Percentiles rank a stretch among this genome's conserved stretches.
Conservation (phyloP, 2,113 vertebrate species). For the Sciurus niger region DNA sequence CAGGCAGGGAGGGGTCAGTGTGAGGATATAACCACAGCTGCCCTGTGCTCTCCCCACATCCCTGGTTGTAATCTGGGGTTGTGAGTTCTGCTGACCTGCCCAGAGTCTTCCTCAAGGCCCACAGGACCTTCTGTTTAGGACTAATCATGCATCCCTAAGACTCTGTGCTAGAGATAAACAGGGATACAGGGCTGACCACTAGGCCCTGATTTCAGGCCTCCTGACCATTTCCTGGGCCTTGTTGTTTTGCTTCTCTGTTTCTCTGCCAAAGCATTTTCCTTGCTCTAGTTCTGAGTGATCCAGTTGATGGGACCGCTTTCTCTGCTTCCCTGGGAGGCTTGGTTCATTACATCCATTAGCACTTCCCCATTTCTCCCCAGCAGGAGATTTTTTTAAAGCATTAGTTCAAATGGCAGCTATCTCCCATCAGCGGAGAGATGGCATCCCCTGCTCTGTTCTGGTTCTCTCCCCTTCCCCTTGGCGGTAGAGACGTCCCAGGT, state of each 20-base stretch:
- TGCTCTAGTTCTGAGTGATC: constrained; percentile 75
- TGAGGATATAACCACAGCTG: not conserved
- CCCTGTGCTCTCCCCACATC: not conserved
- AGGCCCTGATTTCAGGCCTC: not conserved
- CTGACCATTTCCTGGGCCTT: not conserved
- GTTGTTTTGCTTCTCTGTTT: not conserved
- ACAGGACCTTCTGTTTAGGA: not conserved
- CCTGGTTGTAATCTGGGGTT: not conserved
- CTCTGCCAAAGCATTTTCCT: constrained; percentile 49
- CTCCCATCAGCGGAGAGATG: constrained; percentile 20
- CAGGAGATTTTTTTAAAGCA: constrained; percentile 73
- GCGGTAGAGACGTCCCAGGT: not conserved
- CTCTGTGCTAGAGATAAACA: not conserved
- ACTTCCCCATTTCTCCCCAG: constrained; percentile 66
- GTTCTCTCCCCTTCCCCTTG: not conserved
- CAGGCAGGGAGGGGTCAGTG: accelerated
- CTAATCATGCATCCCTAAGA: not conserved
- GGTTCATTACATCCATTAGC: constrained; percentile 83
- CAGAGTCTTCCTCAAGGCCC: not conserved
- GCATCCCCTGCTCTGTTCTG: not conserved
- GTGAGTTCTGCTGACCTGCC: not conserved
- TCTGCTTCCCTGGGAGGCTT: constrained; percentile 57
- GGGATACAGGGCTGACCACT: not conserved
- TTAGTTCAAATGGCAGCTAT: constrained; percentile 70
- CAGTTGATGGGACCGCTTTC: constrained; percentile 11